These are phyloP conservation scores for Heliothis virescens DNA, from an alignment of 1,140 invertebrate species.

Conservation along the genomic window DNA sequence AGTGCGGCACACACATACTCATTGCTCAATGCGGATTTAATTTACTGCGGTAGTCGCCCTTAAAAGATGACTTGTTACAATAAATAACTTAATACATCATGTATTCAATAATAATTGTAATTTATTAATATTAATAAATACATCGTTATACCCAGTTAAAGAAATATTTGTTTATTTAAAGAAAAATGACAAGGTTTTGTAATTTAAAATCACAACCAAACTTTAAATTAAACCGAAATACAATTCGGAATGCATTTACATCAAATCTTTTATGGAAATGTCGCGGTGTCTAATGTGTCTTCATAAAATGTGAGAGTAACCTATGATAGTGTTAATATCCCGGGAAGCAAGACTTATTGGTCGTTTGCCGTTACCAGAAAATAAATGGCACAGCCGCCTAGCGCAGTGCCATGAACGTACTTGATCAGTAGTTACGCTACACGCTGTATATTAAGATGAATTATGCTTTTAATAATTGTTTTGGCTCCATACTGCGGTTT, in stretches of 20 bases:
- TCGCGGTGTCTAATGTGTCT: constrained; percentile 75
- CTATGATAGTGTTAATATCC: constrained; percentile 85
- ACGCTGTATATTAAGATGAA: constrained; percentile 40
- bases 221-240: constrained; percentile 31
- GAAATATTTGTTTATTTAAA: no score
- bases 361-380: constrained; percentile 78
- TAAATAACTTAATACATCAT: not conserved
- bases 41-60: not conserved
- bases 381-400: constrained; percentile 72
- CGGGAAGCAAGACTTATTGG: constrained; percentile 83
- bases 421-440: constrained; percentile 53
- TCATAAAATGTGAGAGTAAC: constrained; percentile 82
- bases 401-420: constrained; percentile 53
- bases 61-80: constrained; percentile 12
- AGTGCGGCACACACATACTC: constrained; percentile 32
- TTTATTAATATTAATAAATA: not conserved
- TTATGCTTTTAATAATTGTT: constrained; percentile 45
- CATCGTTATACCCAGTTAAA: no score
- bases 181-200: not conserved
- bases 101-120: not conserved
- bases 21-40: constrained; percentile 32
- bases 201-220: constrained; percentile 3
- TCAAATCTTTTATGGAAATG: constrained; percentile 68
- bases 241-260: constrained; percentile 40
- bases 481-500: constrained; percentile 26